Conservation (phyloP, 2,888 invertebrate species). For the Spisula subtruncata region DNA sequence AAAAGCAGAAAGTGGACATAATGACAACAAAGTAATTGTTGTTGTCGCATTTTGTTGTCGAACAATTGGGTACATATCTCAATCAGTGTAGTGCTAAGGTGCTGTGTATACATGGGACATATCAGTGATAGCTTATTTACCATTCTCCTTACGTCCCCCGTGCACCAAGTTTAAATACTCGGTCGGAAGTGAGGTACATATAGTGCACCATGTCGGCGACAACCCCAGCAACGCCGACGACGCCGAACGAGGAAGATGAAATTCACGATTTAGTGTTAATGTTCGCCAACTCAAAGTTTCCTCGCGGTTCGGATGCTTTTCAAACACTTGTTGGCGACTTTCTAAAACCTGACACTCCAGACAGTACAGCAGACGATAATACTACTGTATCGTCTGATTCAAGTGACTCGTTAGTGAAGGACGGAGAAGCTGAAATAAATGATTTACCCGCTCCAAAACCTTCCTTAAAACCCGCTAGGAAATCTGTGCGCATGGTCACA, state of each 20-base stretch:
- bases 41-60: neutral
- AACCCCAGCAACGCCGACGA: slow-evolving; percentile 21
- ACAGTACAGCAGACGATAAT: slow-evolving; percentile 17
- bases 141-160: neutral
- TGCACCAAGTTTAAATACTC: neutral
- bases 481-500: slow-evolving; percentile 52
- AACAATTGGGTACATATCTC: neutral
- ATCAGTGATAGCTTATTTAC: no score
- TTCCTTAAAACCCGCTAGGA: slow-evolving; percentile 13
- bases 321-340: slow-evolving; percentile 64
- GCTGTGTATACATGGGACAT: neutral
- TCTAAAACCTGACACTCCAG: slow-evolving; percentile 41
- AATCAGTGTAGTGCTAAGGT: neutral
- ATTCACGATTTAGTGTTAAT: slow-evolving; percentile 66
- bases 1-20: neutral
- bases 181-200: neutral
- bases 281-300: slow-evolving; percentile 68
- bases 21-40: neutral
- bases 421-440: slow-evolving; percentile 2
- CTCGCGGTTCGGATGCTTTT: slow-evolving; percentile 66
- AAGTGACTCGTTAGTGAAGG: slow-evolving; percentile 35
- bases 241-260: slow-evolving; percentile 55
- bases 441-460: slow-evolving; percentile 4
- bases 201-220: slow-evolving; percentile 32
- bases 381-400: slow-evolving; percentile 36